A percentile compares a stretch with the other conserved stretches of the same genome.
Evolutionary conservation across 2,797 vertebrate genomes (phyloP).

Genomic region (Poeciliopsis paucimaculata): DNA sequence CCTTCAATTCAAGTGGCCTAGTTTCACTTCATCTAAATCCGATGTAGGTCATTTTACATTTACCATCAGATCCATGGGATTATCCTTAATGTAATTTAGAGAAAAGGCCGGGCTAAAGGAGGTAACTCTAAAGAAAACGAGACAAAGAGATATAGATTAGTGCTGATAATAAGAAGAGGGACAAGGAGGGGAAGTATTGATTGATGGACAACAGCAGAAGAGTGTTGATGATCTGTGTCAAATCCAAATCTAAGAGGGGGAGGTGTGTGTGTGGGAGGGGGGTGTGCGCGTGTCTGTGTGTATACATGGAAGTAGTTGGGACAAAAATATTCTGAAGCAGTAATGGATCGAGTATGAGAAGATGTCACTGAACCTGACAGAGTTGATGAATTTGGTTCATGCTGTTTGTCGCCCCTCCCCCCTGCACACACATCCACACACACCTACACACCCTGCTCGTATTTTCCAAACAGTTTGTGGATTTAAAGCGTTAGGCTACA

Average conservation of each 20-base stretch:
- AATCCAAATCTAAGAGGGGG: conserved; percentile 90
- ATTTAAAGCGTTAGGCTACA: background rate
- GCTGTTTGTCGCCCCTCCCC: background rate
- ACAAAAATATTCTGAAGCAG: conserved; percentile 1
- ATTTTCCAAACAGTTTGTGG: conserved; percentile 22
- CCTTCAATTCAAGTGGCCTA: conserved; percentile 66
- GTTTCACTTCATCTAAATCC: conserved; percentile 80
- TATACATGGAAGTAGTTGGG: background rate
- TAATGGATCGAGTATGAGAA: conserved; percentile 26
- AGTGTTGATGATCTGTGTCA: conserved; percentile 95
- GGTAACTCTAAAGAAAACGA: conserved; percentile 87
- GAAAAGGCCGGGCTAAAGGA: conserved; percentile 75
- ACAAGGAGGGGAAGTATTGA: conserved; percentile 92
- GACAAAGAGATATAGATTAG: conserved; percentile 98
- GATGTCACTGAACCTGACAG: conserved; percentile 42
- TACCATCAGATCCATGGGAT: conserved; percentile 77
- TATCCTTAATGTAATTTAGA: conserved; percentile 86
- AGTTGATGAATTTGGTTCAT: conserved; percentile 45
- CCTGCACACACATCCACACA: too few species aligned
- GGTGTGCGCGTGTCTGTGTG: conserved; percentile 25
- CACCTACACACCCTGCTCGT: too few species aligned
- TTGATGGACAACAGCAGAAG: conserved; percentile 75
- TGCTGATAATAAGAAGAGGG: conserved; percentile 86
- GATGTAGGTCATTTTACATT: conserved; percentile 89
- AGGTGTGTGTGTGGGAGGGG: conserved; percentile 58